Evolutionary conservation across 2,113 vertebrate genomes (phyloP).

Genomic region (Coreoperca whiteheadi): DNA sequence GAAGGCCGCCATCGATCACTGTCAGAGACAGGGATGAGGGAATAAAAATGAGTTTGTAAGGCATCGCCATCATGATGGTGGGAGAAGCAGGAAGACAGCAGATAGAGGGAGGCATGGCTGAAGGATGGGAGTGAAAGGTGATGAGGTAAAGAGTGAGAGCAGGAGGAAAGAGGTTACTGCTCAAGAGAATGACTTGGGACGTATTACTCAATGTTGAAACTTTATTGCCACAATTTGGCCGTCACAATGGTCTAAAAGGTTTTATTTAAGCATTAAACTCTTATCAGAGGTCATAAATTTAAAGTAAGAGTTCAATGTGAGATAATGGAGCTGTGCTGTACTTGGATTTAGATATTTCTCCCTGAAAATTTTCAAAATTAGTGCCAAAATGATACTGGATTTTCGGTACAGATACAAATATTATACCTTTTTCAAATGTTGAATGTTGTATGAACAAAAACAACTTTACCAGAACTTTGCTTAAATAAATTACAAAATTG

Average conservation of each 20-base stretch:
- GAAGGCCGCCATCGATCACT: slow-evolving; percentile 76
- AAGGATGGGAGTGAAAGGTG: slow-evolving; percentile 16
- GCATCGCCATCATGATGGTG: not conserved
- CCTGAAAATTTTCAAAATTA: not conserved
- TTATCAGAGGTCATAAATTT: not conserved
- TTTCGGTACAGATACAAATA: not conserved
- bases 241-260: not conserved
- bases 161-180: not conserved
- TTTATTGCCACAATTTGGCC: not conserved
- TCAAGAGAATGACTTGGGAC: slow-evolving; percentile 10
- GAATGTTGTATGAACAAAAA: not conserved
- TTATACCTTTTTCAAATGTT: not conserved
- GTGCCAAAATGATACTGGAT: not conserved
- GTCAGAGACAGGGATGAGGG: slow-evolving; percentile 61
- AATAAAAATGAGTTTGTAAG: slow-evolving; percentile 58
- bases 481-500: not conserved
- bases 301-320: not conserved
- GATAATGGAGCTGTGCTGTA: not conserved
- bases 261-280: not conserved
- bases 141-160: slow-evolving; percentile 10
- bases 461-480: not conserved
- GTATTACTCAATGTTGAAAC: not conserved
- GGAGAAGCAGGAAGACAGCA: not conserved
- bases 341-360: not conserved
- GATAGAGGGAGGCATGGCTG: not conserved